Evolutionary conservation across 2,888 invertebrate genomes (phyloP), one percentile per base, ranked within the genome.

Genomic region (Himalopsyche anomala): DNA sequence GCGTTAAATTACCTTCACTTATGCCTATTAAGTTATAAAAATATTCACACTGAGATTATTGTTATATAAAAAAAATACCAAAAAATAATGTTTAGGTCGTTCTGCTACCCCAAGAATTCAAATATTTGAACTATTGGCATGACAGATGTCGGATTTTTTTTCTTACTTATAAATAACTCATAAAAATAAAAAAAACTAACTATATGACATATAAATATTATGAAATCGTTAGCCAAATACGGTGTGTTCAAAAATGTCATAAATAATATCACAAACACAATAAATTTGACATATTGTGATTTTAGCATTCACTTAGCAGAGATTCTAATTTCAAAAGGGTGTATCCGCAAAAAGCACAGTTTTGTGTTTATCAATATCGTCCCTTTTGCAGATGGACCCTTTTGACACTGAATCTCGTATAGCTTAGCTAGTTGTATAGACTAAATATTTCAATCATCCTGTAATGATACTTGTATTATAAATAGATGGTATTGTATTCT

Each of bases 191-290:
- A 51, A 51, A 51, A 51, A 15, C 2, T 51, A 51, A 15, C 51
- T 2, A 15, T 51, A 51, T 51, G 51, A 51, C 15, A 15, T 51
- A 51, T 51, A 51, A 51, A 51, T 51, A 51, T 51, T 51, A 51
- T 15, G 36, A 74, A 74, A 74, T 74, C 74, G 36, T 74, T 74
- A 74, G 74, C 74, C 74, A 74, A 74, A 74, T n/a, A 74, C 12
- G 74, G 74, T 74, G 74, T 74, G 74, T 74, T 74, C 74, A 74
- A 74, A 74, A 74, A 74, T 74, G 28, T 74, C 36, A 36, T 74
- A 38, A 74, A 62, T 74, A 12, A 51, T 51, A 51, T 51, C 51
- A 36, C 28, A 15, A 38, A 74, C 74, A 36, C 74, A 62, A 62
- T 62, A 62, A 19, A 62, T 19, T 62, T 36, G 74, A 74, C 74